Evolutionary conservation across 1,140 invertebrate genomes (phyloP), one percentile per base, ranked within the genome.

Genomic region (Armadillidium nasatum): DNA sequence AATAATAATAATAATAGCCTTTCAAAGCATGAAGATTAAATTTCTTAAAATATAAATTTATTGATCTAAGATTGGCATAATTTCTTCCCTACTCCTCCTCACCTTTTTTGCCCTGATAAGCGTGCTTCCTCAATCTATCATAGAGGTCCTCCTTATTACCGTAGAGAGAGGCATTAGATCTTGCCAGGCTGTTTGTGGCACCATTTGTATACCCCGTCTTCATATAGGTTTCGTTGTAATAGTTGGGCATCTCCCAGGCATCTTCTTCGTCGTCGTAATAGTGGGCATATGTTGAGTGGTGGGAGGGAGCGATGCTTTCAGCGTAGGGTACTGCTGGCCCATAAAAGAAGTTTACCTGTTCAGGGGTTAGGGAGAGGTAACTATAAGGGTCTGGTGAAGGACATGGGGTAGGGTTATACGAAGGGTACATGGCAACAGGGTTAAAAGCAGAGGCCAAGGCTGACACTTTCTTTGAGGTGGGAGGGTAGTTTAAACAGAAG

Each of bases 181-280:
- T 88, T 46, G 93, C 93, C 84, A 95, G 87, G 85, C 80, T 81
- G 70, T 81, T 81, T 50, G 72, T 68, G 33, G 80, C 75, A 21
- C 80, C 80, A 33, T 81, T 81, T 23, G 74, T 72, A 70, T 78
- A 81, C n/a, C 77, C 80, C 44, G 80, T 89, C 88, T 96, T 96
- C 93, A 96, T 95, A 82, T 96, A 96, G 19, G 94, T 95, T 86
- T 97, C 94, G 85, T 96, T 96, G 85, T 97, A 97, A 84, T 96
- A 96, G 85, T 96, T 96, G 0, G 95, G 94, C 94, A 97, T 96
- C 83, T 96, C 94, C 94, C 94, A 96, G 13, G 94, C 94, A 81
- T 96, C 94, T 83, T 96, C 95, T 83, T 97, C 95, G 81, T 95
- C 93, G 84, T 94, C 93, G 82, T 96, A 97, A 84, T 96, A 97